Evolutionary conservation across 2,888 invertebrate species (phyloP).

Genomic region (Sesia bembeciformis): DNA sequence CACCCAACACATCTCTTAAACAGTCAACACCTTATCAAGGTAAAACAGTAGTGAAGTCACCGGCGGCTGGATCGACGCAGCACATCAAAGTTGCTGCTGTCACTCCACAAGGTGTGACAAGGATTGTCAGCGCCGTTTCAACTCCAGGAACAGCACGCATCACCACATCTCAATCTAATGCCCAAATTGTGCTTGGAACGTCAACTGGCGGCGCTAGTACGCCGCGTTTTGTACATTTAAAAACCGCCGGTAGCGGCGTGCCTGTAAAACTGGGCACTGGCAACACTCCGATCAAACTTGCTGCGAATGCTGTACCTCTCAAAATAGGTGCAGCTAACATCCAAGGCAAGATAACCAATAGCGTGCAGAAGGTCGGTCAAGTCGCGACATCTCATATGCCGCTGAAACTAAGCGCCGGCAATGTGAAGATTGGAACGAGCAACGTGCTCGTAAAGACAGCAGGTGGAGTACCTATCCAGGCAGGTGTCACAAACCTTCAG

Average conservation of each 20-base stretch:
- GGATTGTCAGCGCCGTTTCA: constrained; percentile 55
- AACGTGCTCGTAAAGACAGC: constrained; percentile 63
- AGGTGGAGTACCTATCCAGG: constrained; percentile 50
- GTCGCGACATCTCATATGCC: constrained; percentile 37
- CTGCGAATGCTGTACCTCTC: constrained; percentile 49
- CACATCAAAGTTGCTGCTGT: constrained; percentile 61
- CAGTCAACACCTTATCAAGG: constrained; percentile 41
- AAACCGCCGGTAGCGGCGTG: constrained; percentile 42
- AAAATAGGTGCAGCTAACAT: constrained; percentile 57
- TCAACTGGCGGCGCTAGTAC: constrained; percentile 37
- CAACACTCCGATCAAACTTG: constrained; percentile 52
- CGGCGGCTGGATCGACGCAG: constrained; percentile 39
- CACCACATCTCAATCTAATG: constrained; percentile 48
- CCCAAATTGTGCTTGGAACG: constrained; percentile 52
- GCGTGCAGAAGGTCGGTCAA: constrained; percentile 49
- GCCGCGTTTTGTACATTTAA: constrained; percentile 61
- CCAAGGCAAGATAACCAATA: constrained; percentile 50
- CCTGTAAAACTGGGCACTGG: constrained; percentile 55
- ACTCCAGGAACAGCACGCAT: constrained; percentile 45
- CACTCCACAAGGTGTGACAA: constrained; percentile 56
- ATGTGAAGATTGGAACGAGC: constrained; percentile 62
- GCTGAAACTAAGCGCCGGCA: constrained; percentile 57
- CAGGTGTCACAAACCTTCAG: constrained; percentile 44
- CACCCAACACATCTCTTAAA: constrained; percentile 50
- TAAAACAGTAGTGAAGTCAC: constrained; percentile 42